These are phyloP conservation scores for Taxidea taxus DNA, from an alignment of 2,113 vertebrate species.

Conservation along the genomic window DNA sequence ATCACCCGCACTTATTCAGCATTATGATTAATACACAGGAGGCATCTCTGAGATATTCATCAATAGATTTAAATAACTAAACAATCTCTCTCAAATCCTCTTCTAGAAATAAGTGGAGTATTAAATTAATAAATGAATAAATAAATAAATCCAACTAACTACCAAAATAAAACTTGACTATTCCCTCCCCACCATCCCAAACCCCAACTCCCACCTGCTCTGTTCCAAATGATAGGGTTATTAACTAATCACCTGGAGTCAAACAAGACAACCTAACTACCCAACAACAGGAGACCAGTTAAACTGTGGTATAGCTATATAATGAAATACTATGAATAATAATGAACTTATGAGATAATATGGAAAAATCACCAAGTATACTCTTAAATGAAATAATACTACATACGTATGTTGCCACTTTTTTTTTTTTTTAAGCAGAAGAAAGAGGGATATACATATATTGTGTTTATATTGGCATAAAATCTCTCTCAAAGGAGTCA, in stretches of 20 bases:
- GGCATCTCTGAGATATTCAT: background rate
- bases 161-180: background rate
- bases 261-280: background rate
- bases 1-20: background rate
- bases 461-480: background rate
- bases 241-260: background rate
- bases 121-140: background rate
- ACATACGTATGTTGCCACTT: background rate
- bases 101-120: background rate
- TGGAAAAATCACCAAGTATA: background rate
- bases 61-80: background rate
- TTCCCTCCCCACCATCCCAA: background rate
- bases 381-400: background rate
- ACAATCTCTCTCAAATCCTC: background rate
- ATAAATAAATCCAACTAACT: background rate
- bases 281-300: background rate
- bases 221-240: background rate
- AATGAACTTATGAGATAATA: background rate
- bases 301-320: background rate
- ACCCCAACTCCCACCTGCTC: background rate
- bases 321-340: background rate
- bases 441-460: background rate
- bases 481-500: conserved; percentile 5
- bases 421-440: background rate
- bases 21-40: background rate